Evolutionary conservation across 2,888 invertebrate species (phyloP), one percentile per base, ranked within the genome.

Genomic region (Pheosia tremula): DNA sequence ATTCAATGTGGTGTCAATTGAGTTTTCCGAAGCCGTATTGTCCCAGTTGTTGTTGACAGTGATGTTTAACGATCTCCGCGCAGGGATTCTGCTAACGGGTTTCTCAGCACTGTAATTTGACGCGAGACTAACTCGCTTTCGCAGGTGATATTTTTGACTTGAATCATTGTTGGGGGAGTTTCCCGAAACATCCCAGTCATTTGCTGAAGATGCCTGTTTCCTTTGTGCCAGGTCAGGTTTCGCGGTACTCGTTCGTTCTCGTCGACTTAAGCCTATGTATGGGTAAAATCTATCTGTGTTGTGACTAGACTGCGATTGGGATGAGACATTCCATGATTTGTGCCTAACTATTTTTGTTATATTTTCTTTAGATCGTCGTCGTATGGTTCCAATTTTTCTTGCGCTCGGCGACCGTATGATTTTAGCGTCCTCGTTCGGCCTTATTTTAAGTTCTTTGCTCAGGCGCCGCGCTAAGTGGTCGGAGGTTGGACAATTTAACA

Each of bases 371-470:
- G 97, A 97, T 59, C 96, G 91, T 56, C 97, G 93, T 78, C 97
- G 90, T 71, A 97, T 94, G 8, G 95, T 95, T 36, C 97, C 97
- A 63, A 97, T 97, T 94, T 97, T 97, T 58, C 97, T 93, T 2
- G 97, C 97, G 82, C 97, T 97, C 0, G 97, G 97, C 0, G 97
- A 97, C 69, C 97, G 89, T 66, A 97, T 96, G 7, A 97, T 94
- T 78, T 96, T 96, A 58, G 95, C 94, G 75, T 97, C 96, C 47
- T 94, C 93, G 63, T 95, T 96, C 55, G 95, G 95, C 62, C 97
- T 90, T 61, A 97, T 97, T 82, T 96, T 96, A 55, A 97, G 83
- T 82, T 97, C 97, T 77, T 95, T 95, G 74, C 96, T 96, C 53
- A 97, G 87, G 64, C 96, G 93, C 64, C 95, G 95, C 3, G 97